Evolutionary conservation across 2,888 invertebrate species (phyloP).

Genomic region (Hydroisotoma schaefferi): DNA sequence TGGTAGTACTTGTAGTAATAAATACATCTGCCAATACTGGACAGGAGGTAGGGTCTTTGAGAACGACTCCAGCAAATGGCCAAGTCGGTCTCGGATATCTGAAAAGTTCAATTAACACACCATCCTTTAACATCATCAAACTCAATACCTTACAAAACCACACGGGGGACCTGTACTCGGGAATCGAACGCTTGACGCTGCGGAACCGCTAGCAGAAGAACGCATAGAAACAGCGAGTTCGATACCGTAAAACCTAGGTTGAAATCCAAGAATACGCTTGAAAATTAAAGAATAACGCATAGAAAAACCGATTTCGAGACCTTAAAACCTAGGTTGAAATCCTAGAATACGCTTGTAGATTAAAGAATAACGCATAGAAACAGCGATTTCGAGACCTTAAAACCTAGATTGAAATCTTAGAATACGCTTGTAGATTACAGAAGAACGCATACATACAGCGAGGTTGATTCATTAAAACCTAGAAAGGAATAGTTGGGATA

Average conservation of each 20-base stretch:
- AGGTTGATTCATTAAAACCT: not conserved
- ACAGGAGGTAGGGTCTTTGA: slow-evolving; percentile 2
- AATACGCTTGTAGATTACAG: not conserved
- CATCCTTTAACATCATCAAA: no score
- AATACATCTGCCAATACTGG: slow-evolving; percentile 1
- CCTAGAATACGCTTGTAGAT: not conserved
- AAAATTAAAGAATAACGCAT: not conserved
- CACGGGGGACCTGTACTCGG: not conserved
- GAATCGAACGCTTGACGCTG: not conserved
- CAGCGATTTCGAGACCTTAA: not conserved
- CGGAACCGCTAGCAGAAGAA: not conserved
- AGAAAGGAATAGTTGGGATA: not conserved
- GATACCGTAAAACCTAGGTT: not conserved
- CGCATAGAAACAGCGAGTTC: not conserved
- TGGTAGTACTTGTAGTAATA: not conserved
- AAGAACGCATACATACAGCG: not conserved
- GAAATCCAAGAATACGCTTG: not conserved
- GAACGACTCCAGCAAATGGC: not conserved
- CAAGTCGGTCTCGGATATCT: slow-evolving; percentile 5
- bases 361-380: not conserved
- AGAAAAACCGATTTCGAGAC: not conserved
- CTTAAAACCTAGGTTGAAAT: not conserved
- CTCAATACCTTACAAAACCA: no score
- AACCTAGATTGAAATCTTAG: not conserved
- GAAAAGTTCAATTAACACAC: slow-evolving; percentile 2